Base-by-base conservation (phyloP, 92 coral and sea anemone genomes). In the Phenganax subtilis region DNA sequence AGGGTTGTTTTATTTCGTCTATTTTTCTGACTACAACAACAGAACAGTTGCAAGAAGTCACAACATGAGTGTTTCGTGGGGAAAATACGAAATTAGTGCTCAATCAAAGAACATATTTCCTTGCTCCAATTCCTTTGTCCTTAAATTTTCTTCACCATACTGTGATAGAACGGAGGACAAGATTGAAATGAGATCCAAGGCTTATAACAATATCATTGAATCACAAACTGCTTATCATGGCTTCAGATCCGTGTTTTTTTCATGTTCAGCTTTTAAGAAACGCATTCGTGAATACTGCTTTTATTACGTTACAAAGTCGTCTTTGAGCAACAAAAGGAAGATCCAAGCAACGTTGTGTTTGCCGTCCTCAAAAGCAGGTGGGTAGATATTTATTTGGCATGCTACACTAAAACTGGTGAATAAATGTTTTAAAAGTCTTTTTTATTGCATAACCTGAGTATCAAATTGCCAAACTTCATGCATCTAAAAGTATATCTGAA, bases 201-300 rank as follows among this genome's bases (percentile, higher is more conserved):
- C 60, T 75, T 90, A 92, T 47, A 87, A 88, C 16, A 89, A 89
- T 7, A 53, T 77, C 62, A 88, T 92, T 53, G 52, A 73, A 5
- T 84, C 76, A 31, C 82, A 89, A 54, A 61, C 87, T 15, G 97
- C 90, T 8, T 77, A 87, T 54, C 91, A 90, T 10, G 96, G 88
- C 3, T 88, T 82, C 64, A 77, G 82, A 44, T 82, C 82, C 0
- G 89, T 88, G 0, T 96, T 87, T 68, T 89, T 87, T 64, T 87
- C 87, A 0, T 96, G 99, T 62, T 63, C 93, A 66, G 85, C 85
- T 63, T 96, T 96, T 80, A 85, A 76, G 66, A 87, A 68, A 17
- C 89, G 90, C 69, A 86, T 96, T 72, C 88, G 86, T 57, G 91
- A 87, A 65, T 96, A 96, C 80, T 96, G 99, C 88, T 92, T 96